Evolutionary conservation across 2,888 invertebrate genomes (phyloP).

Genomic region (Salticus scenicus): DNA sequence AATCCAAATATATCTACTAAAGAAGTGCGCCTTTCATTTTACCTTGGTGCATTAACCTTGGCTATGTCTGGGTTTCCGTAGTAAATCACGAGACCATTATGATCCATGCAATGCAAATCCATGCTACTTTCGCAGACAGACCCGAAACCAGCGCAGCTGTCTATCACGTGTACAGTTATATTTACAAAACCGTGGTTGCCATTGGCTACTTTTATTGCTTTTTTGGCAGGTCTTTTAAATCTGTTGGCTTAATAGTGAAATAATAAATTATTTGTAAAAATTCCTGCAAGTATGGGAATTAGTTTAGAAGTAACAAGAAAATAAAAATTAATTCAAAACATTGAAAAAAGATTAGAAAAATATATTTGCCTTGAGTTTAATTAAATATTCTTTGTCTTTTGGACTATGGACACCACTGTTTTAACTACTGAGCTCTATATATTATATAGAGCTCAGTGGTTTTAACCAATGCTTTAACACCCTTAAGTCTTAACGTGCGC

Average conservation of each 20-base stretch:
- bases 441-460: too few species aligned
- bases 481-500: too few species aligned
- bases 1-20: background rate
- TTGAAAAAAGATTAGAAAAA: too few species aligned
- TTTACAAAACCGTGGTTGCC: conserved; percentile 4
- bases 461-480: too few species aligned
- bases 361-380: too few species aligned
- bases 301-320: too few species aligned
- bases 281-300: too few species aligned
- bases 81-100: background rate
- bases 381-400: too few species aligned
- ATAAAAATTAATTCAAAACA: too few species aligned
- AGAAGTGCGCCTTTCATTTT: background rate
- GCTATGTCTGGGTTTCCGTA: background rate
- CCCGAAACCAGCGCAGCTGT: conserved; percentile 34
- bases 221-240: conserved; percentile 12
- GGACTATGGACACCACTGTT: too few species aligned
- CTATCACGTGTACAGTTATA: conserved; percentile 49
- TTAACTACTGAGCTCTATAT: too few species aligned
- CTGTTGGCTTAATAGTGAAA: background rate
- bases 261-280: too few species aligned
- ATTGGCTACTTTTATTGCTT: conserved; percentile 20
- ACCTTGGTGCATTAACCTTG: background rate
- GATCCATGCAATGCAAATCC: background rate
- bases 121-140: background rate